phyloP scores from a whole-genome alignment of 1,140 invertebrate species.

The Colletes gigas region DNA sequence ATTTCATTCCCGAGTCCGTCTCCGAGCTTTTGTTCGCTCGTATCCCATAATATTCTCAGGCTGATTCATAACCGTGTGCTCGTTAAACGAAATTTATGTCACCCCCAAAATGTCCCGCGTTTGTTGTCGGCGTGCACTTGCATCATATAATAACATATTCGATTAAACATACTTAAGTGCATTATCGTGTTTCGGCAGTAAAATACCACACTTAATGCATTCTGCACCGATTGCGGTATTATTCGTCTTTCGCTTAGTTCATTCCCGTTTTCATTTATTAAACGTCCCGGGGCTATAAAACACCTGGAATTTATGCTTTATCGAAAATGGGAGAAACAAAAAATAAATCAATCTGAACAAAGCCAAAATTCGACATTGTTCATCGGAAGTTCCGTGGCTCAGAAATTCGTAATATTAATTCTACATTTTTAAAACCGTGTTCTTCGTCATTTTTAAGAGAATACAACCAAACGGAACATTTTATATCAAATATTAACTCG shows the following conservation, averaged over 20 bases:
- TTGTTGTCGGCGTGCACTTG: conserved; percentile 1
- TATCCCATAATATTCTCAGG: neutral
- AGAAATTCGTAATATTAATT: no score
- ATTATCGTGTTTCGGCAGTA: neutral
- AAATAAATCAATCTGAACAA: neutral
- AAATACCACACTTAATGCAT: neutral
- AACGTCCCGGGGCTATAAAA: neutral
- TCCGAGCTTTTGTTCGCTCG: neutral
- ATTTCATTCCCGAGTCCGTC: conserved; percentile 28
- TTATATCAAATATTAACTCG: no score
- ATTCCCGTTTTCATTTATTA: neutral
- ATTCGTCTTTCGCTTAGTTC: neutral
- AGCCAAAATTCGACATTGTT: no score
- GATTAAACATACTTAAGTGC: neutral
- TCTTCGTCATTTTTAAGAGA: no score
- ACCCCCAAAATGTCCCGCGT: neutral
- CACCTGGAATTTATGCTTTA: neutral
- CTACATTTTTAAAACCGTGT: no score
- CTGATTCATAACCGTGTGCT: conserved; percentile 16
- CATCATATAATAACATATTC: neutral
- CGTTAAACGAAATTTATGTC: conserved; percentile 57
- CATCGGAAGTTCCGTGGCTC: no score
- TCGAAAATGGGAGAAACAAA: neutral
- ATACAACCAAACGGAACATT: no score
- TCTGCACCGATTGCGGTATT: neutral